Evolutionary conservation across 2,888 invertebrate genomes (phyloP), one percentile per base, ranked within the genome.

Genomic region (Formica aserva): DNA sequence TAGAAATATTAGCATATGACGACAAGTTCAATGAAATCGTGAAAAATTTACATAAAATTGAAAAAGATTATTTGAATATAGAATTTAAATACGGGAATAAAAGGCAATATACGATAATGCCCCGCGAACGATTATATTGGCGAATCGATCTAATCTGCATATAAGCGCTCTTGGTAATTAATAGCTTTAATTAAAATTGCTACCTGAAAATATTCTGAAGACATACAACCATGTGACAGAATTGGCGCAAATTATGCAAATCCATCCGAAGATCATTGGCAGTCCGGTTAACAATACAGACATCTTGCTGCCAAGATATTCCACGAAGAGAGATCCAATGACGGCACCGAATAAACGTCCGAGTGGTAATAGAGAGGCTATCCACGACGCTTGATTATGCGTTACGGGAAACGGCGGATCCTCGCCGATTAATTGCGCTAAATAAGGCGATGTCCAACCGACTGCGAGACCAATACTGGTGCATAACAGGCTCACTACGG

Each of bases 381-480:
- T 71, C 93, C 92, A 93, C 0, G 93, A 91, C 38, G 87, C 92
- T 80, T 92, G 75, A 0, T 83, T 82, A 0, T 48, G 0, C 0
- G 92, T 90, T 62, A 92, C 32, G 0, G 32, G 81, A 38, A 92
- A 76, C 6, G 63, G 11, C 3, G 91, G 86, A 4, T 90, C 65
- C 4, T 85, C 65, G 0, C 15, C 71, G 0, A 88, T 90, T 71
- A 94, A 75, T 66, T 88, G 87, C 0, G 91, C 92, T 13, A 93
- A 45, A 72, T 91, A 93, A n/a, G 94, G 93, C 0, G 93, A 93
- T 1, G 91, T 90, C 94, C 93, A 93, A 4, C 93, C 94, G n/a
- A 86, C 38, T 26, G 86, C 76, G 65, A 93, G 77, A 8, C 93
- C 93, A 13, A 91, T 67, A 72, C 86, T 87, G 32, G 90, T 38